Conservation (phyloP, 1,140 invertebrate genomes). For the Calycopis cecrops region DNA sequence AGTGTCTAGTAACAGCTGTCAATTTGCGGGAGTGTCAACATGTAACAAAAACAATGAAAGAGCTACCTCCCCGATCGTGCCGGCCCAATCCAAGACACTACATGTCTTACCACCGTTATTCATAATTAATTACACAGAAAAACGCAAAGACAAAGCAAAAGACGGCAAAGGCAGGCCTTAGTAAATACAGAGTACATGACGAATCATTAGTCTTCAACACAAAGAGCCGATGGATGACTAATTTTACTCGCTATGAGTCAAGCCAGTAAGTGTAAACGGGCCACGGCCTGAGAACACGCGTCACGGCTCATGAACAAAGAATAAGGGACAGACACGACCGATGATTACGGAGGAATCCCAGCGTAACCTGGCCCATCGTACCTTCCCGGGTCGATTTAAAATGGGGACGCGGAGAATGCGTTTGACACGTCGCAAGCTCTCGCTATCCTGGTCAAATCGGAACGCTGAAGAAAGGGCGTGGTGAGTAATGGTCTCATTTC, state of each 20-base stretch:
- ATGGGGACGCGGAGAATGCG: not conserved
- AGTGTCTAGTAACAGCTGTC: no score
- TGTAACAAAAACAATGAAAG: no score
- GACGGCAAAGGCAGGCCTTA: not conserved
- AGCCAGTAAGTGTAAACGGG: conserved; percentile 34
- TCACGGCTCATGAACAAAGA: conserved; percentile 60
- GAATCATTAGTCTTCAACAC: conserved; percentile 31
- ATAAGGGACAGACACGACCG: conserved; percentile 43
- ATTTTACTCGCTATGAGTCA: conserved; percentile 48
- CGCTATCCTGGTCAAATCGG: conserved; percentile 29
- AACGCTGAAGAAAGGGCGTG: conserved; percentile 35
- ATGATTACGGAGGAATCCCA: conserved; percentile 36
- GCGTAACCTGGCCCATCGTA: conserved; percentile 30
- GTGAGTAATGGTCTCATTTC: conserved; percentile 35
- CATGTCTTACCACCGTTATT: no score
- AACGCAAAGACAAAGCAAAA: not conserved
- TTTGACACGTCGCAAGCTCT: conserved; percentile 25
- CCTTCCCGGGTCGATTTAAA: conserved; percentile 13
- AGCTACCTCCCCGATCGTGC: no score
- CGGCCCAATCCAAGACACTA: no score
- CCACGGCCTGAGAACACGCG: conserved; percentile 48
- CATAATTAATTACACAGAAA: conserved; percentile 1
- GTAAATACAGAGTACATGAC: conserved; percentile 33
- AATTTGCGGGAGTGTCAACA: no score
- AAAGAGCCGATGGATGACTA: conserved; percentile 48